Evolutionary conservation across 2,888 invertebrate species (phyloP).

Genomic region (Thera obeliscata): DNA sequence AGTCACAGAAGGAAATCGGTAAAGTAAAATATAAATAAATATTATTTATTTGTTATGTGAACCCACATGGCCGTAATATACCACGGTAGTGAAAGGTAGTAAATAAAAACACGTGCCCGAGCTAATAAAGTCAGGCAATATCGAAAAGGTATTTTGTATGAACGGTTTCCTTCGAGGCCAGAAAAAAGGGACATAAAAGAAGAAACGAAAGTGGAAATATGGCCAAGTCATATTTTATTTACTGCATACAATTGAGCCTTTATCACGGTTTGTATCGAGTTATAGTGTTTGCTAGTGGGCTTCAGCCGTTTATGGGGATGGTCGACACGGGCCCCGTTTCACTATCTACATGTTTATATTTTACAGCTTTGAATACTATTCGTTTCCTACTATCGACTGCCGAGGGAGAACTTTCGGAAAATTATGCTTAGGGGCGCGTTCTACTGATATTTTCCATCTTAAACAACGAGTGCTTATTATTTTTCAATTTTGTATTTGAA

Average conservation of each 20-base stretch:
- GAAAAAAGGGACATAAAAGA: conserved; percentile 80
- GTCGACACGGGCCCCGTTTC: conserved; percentile 53
- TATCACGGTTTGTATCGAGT: conserved; percentile 80
- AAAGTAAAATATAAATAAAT: conserved; percentile 14
- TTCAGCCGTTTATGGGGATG: conserved; percentile 65
- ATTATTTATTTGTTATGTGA: conserved; percentile 43
- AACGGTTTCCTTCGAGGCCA: conserved; percentile 77
- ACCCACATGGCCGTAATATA: conserved; percentile 71
- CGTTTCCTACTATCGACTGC: conserved; percentile 45
- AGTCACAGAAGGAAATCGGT: conserved; percentile 47
- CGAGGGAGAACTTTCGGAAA: conserved; percentile 32
- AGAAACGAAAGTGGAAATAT: conserved; percentile 82
- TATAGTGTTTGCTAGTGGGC: conserved; percentile 70
- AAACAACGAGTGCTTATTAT: conserved; percentile 1
- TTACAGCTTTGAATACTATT: conserved; percentile 54
- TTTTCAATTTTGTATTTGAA: not conserved
- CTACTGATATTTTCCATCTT: conserved; percentile 17
- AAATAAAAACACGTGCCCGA: conserved; percentile 81
- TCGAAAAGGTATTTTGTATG: conserved; percentile 82
- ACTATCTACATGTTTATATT: conserved; percentile 59
- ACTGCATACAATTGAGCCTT: conserved; percentile 83
- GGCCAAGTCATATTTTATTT: conserved; percentile 84
- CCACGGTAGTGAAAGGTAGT: conserved; percentile 76
- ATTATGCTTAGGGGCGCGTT: conserved; percentile 24
- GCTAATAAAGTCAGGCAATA: conserved; percentile 82